Evolutionary conservation across 2,888 invertebrate genomes (phyloP).

Genomic region (Molanna angustata): DNA sequence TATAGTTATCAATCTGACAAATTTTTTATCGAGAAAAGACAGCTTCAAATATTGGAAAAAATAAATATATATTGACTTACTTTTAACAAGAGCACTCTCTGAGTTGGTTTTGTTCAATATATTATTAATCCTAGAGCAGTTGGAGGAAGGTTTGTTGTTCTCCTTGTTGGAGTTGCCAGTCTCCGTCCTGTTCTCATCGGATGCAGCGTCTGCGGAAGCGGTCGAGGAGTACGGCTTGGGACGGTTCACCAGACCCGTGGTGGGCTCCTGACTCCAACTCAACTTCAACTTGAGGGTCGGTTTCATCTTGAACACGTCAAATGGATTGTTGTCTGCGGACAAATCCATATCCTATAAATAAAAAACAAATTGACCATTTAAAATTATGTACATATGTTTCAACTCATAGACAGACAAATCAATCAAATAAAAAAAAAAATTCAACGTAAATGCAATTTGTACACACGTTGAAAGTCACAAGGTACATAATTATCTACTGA

Average conservation of each 20-base stretch:
- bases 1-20: too few species aligned
- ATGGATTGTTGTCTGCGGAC: slow-evolving; percentile 55
- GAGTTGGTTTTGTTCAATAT: slow-evolving; percentile 41
- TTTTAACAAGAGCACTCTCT: slow-evolving; percentile 38
- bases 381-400: too few species aligned
- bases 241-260: slow-evolving; percentile 63
- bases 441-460: too few species aligned
- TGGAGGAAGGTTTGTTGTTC: slow-evolving; percentile 39
- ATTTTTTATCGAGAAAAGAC: not conserved
- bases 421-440: too few species aligned
- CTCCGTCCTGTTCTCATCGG: slow-evolving; percentile 38
- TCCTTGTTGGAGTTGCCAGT: slow-evolving; percentile 42
- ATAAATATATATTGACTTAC: slow-evolving; percentile 22
- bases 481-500: too few species aligned
- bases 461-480: too few species aligned
- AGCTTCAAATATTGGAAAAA: not conserved
- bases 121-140: slow-evolving; percentile 36
- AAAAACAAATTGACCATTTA: too few species aligned
- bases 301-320: slow-evolving; percentile 74
- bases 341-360: slow-evolving; percentile 46
- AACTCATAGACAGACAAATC: not conserved
- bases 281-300: slow-evolving; percentile 83
- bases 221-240: slow-evolving; percentile 48
- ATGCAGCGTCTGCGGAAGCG: slow-evolving; percentile 34
- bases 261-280: slow-evolving; percentile 76